Base-by-base conservation (phyloP, 2,888 invertebrate species). In the Eulithis testata region DNA sequence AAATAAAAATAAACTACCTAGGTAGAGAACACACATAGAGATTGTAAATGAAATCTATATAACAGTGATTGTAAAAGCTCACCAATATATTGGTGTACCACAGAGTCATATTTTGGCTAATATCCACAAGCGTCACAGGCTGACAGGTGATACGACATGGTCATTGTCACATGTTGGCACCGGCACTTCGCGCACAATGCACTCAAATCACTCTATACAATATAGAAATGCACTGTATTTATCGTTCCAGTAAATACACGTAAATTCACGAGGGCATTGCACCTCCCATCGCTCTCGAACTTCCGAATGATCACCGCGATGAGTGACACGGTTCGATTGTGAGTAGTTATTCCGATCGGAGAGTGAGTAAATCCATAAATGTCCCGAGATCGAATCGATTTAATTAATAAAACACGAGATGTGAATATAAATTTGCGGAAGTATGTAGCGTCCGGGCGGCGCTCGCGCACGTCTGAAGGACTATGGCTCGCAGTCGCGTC, bases 41-140 rank as follows among this genome's bases (percentile, higher is more conserved):
- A 9, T 8, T 37, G 37, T 37, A 37, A 31, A 11, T 55, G 7
- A 36, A 55, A 45, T 21, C 21, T 21, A 37, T 47, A 57, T 47
- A 59, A 31, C 47, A 66, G 37, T 37, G 5, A 61, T 69, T 56
- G 66, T 60, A 56, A 76, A 80, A 76, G 82, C 91, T 93, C 84
- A 93, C 93, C 93, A 91, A 80, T 87, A 92, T 83, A 81, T 93
- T 89, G 73, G 91, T 91, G 85, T 93, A 93, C 93, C 93, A 93
- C 75, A 93, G 89, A 83, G 93, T 93, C 93, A 93, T 93, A 81
- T 82, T 75, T 92, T 92, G 93, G 92, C 92, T 71, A 79, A 73
- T 75, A 80, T 90, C 91, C 93, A 91, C 81, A 73, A 77, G 81
- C 88, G 89, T 91, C 91, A 91, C 79, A 79, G 89, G 2, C 3